These are phyloP conservation scores for Exocentrus adspersus DNA, from an alignment of 2,888 invertebrate species.

Conservation along the genomic window DNA sequence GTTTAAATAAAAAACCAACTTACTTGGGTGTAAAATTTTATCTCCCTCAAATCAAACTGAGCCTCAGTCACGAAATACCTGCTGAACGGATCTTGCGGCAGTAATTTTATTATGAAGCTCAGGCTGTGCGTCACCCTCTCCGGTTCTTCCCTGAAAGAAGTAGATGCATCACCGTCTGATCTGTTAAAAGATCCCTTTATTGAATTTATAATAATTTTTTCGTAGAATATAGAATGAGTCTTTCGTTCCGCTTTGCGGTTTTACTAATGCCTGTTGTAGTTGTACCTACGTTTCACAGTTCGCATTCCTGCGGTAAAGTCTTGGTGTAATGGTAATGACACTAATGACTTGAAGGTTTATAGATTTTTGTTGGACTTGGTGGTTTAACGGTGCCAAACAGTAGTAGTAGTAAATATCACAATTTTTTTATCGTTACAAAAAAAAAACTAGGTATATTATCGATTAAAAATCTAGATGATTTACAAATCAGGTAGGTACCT, in stretches of 20 bases:
- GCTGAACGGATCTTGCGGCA: slow-evolving; percentile 83
- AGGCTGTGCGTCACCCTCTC: slow-evolving; percentile 54
- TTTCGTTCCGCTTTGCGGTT: not conserved
- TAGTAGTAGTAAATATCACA: too few relatives aligned
- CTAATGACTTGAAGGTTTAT: not conserved
- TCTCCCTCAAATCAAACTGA: slow-evolving; percentile 84
- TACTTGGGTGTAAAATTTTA: slow-evolving; percentile 83
- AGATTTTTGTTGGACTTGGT: too few relatives aligned
- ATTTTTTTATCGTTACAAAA: too few relatives aligned
- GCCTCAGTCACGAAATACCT: slow-evolving; percentile 84
- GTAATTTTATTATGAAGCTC: slow-evolving; percentile 76
- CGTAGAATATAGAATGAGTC: not conserved
- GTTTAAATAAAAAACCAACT: slow-evolving; percentile 52
- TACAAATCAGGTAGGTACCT: too few relatives aligned
- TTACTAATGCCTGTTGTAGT: not conserved
- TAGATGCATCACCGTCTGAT: not conserved
- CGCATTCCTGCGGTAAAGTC: not conserved
- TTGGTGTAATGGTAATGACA: not conserved
- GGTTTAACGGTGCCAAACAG: too few relatives aligned
- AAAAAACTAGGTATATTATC: too few relatives aligned
- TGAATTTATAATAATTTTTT: not conserved
- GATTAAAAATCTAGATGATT: too few relatives aligned
- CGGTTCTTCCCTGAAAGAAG: slow-evolving; percentile 53
- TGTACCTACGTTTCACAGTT: not conserved
- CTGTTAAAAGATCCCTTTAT: not conserved